Percentiles rank a stretch among this genome's conserved stretches.
Evolutionary conservation across 2,113 vertebrate species (phyloP).

Genomic region (Cygnus atratus): DNA sequence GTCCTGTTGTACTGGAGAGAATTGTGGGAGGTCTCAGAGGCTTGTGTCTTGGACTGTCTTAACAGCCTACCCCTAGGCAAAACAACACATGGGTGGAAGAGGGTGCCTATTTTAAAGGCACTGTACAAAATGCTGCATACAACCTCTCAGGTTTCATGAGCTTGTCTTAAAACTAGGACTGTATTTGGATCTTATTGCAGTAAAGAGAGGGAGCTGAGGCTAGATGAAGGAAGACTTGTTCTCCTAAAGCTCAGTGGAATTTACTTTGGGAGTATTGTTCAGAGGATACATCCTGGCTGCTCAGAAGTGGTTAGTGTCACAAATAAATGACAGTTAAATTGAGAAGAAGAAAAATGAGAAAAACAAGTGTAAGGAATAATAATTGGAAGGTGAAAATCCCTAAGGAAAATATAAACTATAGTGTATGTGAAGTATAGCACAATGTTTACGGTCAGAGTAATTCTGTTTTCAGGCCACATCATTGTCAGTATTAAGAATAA

Average conservation of each 20-base stretch:
- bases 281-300: not conserved
- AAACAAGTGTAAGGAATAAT: not conserved
- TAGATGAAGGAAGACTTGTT: not conserved
- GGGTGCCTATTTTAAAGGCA: not conserved
- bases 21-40: constrained; percentile 44
- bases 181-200: not conserved
- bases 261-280: not conserved
- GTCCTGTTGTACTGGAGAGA: constrained; percentile 70
- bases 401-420: not conserved
- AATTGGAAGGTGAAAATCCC: constrained; percentile 19
- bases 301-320: not conserved
- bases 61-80: not conserved
- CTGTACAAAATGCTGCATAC: not conserved
- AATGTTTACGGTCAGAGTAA: not conserved
- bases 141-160: not conserved
- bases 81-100: not conserved
- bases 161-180: not conserved
- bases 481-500: not conserved
- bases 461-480: not conserved
- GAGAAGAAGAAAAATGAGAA: not conserved
- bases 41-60: not conserved
- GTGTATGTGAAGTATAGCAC: not conserved
- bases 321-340: not conserved
- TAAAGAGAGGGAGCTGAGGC: not conserved
- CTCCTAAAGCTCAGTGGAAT: not conserved